phyloP scores from a whole-genome alignment of 2,888 invertebrate species.

The Empis livida region DNA sequence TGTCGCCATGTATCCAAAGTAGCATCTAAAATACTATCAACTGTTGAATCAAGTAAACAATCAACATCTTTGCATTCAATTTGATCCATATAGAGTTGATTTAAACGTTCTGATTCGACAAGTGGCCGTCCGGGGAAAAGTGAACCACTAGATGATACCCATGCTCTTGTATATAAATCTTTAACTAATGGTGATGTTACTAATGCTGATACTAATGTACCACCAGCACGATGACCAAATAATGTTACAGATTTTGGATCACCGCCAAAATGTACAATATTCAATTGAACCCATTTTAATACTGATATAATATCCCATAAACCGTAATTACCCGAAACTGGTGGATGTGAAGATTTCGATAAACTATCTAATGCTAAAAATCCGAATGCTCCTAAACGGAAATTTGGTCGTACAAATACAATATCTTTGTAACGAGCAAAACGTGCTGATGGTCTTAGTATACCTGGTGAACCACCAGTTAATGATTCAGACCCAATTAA shows the following conservation, averaged over 20 bases:
- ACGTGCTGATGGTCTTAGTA: constrained; percentile 57
- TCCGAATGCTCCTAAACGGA: constrained; percentile 65
- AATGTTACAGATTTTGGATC: constrained; percentile 64
- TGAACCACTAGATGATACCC: constrained; percentile 68
- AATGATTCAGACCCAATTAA: constrained; percentile 67
- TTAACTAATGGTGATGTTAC: constrained; percentile 44
- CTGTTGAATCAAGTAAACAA: constrained; percentile 43
- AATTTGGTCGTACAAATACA: constrained; percentile 77
- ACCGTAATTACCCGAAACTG: constrained; percentile 74
- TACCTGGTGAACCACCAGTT: constrained; percentile 63
- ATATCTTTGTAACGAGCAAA: constrained; percentile 66
- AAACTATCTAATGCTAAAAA: constrained; percentile 64
- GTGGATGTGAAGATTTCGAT: constrained; percentile 55
- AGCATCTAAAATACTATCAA: constrained; percentile 48
- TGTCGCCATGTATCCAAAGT: constrained; percentile 63
- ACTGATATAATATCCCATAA: constrained; percentile 66
- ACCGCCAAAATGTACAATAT: constrained; percentile 75
- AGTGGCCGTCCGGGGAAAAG: constrained; percentile 55
- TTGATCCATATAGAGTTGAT: constrained; percentile 45
- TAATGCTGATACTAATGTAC: constrained; percentile 66
- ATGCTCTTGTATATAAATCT: constrained; percentile 59
- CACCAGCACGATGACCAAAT: constrained; percentile 76
- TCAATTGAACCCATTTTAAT: constrained; percentile 66
- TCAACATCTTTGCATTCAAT: constrained; percentile 44
- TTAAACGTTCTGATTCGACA: constrained; percentile 45